Evolutionary conservation across 2,797 vertebrate species (phyloP).

Genomic region (Denticeps clupeoides): DNA sequence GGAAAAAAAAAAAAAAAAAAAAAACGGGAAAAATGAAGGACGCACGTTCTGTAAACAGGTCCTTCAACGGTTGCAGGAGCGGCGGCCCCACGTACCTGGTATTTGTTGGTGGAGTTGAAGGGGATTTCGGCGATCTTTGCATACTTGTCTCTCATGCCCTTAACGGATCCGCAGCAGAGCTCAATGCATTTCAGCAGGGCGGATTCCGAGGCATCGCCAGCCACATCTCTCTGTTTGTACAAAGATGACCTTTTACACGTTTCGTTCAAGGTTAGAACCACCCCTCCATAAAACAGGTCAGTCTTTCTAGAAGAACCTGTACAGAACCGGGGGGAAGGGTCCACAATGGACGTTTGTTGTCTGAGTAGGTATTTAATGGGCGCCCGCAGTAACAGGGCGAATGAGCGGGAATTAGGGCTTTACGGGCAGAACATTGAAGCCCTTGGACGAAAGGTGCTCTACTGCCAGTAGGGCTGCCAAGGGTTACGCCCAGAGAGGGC

Average conservation of each 20-base stretch:
- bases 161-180: conserved; percentile 86
- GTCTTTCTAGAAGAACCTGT: too few species aligned
- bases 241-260: not conserved
- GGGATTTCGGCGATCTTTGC: conserved; percentile 82
- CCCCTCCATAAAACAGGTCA: too few species aligned
- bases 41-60: not conserved
- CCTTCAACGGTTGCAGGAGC: not conserved
- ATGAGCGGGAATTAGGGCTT: too few species aligned
- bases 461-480: too few species aligned
- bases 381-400: too few species aligned
- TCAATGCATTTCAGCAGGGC: conserved; percentile 91
- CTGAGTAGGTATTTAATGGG: too few species aligned
- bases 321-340: too few species aligned
- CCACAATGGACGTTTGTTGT: too few species aligned
- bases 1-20: conserved; percentile 24
- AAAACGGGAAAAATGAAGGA: not conserved
- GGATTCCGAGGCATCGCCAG: conserved; percentile 88
- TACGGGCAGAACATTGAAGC: too few species aligned
- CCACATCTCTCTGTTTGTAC: conserved; percentile 74
- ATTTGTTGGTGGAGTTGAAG: conserved; percentile 96
- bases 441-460: too few species aligned
- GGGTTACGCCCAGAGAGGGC: too few species aligned
- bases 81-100: conserved; percentile 66
- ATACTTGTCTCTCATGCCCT: conserved; percentile 71
- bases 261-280: too few species aligned